phyloP scores from a whole-genome alignment of 1,140 invertebrate genomes.

The Paracyclopina nana region DNA sequence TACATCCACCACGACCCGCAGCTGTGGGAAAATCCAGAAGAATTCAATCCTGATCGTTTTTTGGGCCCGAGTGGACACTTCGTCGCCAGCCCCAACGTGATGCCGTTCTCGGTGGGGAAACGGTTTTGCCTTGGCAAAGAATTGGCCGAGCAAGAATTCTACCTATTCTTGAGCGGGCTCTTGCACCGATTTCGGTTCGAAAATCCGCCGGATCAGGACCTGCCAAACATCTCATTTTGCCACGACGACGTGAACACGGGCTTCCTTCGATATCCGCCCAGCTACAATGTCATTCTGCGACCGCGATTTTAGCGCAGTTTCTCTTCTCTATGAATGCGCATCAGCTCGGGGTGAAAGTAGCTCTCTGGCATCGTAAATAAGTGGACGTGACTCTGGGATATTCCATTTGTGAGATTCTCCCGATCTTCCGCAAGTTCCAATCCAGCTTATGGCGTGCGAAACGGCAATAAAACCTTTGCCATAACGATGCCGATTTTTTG shows the following conservation, averaged over 20 bases:
- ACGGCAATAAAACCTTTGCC: no score
- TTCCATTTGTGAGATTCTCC: no score
- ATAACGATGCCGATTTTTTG: no score
- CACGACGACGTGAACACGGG: neutral
- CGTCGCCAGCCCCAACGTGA: slow-evolving; percentile 5
- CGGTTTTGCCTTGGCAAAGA: neutral
- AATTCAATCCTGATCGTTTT: slow-evolving; percentile 20
- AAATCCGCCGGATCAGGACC: neutral
- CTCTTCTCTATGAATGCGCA: no score
- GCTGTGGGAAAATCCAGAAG: slow-evolving; percentile 18
- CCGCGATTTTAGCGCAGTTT: no score
- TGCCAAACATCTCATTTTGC: neutral
- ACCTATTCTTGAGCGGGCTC: neutral
- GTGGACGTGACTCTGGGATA: no score
- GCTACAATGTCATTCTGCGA: slow-evolving; percentile 3
- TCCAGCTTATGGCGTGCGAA: no score
- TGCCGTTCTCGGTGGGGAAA: slow-evolving; percentile 3
- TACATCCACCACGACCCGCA: slow-evolving; percentile 25
- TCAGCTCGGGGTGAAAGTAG: no score
- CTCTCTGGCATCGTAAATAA: no score
- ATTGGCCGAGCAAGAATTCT: slow-evolving; percentile 8
- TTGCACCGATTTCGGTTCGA: neutral
- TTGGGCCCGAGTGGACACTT: slow-evolving; percentile 18
- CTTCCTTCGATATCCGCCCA: slow-evolving; percentile 2
- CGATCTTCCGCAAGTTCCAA: no score